Base-by-base conservation (phyloP, 2,797 vertebrate species). In the Coregonus sp. region DNA sequence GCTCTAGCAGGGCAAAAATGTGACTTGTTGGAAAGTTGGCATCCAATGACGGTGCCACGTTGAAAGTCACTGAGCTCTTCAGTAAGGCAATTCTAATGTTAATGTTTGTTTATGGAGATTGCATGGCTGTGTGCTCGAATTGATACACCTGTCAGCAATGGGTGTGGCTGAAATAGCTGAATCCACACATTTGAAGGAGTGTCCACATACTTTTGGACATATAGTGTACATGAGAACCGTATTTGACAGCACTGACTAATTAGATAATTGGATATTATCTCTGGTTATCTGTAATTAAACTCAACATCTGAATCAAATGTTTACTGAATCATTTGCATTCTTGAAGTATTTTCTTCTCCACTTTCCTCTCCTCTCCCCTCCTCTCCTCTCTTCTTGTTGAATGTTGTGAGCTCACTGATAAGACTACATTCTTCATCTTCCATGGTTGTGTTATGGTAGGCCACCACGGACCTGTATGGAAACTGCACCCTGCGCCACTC, bases 401-500 rank as follows among this genome's bases (percentile, higher is more conserved):
- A 25, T 25, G 25, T 25, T 25, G 25, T 25, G 25, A 25, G 25
- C 25, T 25, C 25, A 25, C 25, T 40, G 35, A 5, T 29, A 12
- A 14, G 65, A 68, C 71, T 18, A 33, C 71, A 29, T 5, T 56
- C 0, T 70, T 25, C 1, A 6, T 65, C 56, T 4, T 50, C 20
- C 75, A 29, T 78, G 15, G 33, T 84, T 77, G 86, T 87, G 47
- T 87, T 84, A 2, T 93, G 93, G 76, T 89, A 99, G 98, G 98
- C 98, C 65, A 99, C 98, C n/a, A 99, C 98, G 52, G 98, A 99
- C 91, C 86, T 99, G 86, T 99, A 99, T 5, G 98, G 98, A 75
- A 99, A 99, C 94, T 99, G 98, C 84, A 99, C 98, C 0, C 92
- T 99, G 86, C 96, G 98, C 82, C 98, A 99, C 83, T 99, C 98